These are phyloP conservation scores for Takifugu ocellatus DNA, from an alignment of 2,797 vertebrate species.

Conservation along the genomic window DNA sequence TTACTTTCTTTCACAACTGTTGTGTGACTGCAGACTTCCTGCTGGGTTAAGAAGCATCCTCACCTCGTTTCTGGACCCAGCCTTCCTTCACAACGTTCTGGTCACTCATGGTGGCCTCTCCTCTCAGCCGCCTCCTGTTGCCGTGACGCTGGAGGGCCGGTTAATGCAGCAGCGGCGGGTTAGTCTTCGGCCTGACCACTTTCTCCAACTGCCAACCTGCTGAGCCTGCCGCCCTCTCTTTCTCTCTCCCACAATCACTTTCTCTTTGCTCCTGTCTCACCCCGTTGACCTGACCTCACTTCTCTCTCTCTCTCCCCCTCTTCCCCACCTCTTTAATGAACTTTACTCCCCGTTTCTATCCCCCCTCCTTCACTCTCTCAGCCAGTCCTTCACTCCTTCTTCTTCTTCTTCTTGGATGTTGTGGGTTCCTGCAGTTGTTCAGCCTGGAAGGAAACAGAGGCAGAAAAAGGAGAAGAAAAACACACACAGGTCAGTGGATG, in stretches of 20 bases:
- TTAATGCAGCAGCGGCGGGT: constrained; percentile 7
- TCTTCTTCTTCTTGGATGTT: constrained; percentile 38
- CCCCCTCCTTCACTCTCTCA: constrained; percentile 18
- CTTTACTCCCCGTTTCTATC: constrained; percentile 9
- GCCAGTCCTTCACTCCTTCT: constrained; percentile 17
- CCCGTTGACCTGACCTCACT: constrained; percentile 20
- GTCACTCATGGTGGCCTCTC: constrained; percentile 77
- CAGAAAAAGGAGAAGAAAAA: constrained; percentile 46
- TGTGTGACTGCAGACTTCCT: no score
- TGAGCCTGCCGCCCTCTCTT: neutral
- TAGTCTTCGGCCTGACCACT: constrained; percentile 32
- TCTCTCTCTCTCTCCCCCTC: constrained; percentile 1
- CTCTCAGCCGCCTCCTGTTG: constrained; percentile 66
- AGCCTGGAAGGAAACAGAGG: constrained; percentile 67
- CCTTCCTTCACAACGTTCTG: constrained; percentile 81
- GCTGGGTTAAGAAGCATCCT: constrained; percentile 8
- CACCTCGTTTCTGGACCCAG: constrained; percentile 81
- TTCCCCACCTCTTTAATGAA: constrained; percentile 4
- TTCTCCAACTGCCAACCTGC: neutral
- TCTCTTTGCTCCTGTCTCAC: constrained; percentile 27
- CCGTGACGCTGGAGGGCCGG: constrained; percentile 45
- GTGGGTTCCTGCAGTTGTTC: constrained; percentile 54
- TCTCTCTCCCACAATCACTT: constrained; percentile 23
- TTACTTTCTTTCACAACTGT: no score
- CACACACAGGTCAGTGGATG: constrained; percentile 45